Evolutionary conservation across 2,888 invertebrate genomes (phyloP), one percentile per base, ranked within the genome.

Genomic region (Ochropleura plecta): DNA sequence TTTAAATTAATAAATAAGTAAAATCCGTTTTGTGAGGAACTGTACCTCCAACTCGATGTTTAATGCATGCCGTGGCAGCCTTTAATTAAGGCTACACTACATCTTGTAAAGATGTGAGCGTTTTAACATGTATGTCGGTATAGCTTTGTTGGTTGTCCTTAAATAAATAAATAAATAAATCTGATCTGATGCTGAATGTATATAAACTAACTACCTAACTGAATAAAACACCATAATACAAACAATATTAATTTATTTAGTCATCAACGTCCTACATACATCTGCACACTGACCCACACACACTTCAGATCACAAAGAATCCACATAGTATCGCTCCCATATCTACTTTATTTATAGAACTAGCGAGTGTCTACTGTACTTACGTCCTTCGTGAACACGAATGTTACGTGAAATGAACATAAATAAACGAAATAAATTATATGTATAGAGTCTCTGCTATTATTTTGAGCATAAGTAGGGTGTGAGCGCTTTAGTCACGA

Each of bases 231-330:
- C 14, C 18, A 82, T 2, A 67, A 30, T 92, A 93, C 82, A 92
- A 93, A 93, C 93, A 92, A 88, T 89, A 90, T 93, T 92, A 91
- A 91, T 93, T 93, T 93, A 93, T 92, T 92, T 88, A 81, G 76
- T 88, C 83, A 88, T 88, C 78, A 89, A 88, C 69, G 53, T 66
- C 80, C 71, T 75, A 78, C 80, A 90, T 88, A 89, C 89, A 85
- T 82, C 76, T 83, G 78, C 83, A 86, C 86, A 81, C 80, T 63
- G 86, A 60, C 75, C 66, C 91, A 90, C 75, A 78, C 91, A 91
- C 84, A 87, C 91, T 73, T 92, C 92, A 92, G 92, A 93, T 93
- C 92, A 84, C 85, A 81, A 84, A 81, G 85, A 86, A 83, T 76
- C 74, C 81, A 79, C 71, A 70, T 81, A 73, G 82, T 82, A 88